A percentile compares a stretch with the other conserved stretches of the same genome.
Conservation (phyloP, 2,888 invertebrate species). For the Muschampia plurimacula region DNA sequence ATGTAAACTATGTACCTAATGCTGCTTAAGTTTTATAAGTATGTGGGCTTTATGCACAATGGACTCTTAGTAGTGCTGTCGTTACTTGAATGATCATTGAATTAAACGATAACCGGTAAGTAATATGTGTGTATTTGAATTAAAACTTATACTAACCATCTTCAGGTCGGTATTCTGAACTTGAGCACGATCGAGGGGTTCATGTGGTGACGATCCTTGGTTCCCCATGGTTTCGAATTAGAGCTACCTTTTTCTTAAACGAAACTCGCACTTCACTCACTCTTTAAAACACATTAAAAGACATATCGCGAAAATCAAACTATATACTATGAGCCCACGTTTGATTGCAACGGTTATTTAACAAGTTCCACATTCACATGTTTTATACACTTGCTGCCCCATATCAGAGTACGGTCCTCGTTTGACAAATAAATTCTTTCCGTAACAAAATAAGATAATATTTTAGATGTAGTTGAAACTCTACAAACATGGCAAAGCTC, state of each 20-base stretch:
- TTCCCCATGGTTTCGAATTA: constrained; percentile 88
- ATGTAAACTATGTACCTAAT: neutral
- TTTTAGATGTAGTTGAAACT: constrained; percentile 76
- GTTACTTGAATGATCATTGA: constrained; percentile 31
- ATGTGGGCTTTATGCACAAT: constrained; percentile 31
- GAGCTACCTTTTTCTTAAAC: neutral
- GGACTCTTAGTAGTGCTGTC: constrained; percentile 7
- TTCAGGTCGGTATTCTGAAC: constrained; percentile 78
- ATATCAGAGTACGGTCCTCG: constrained; percentile 64
- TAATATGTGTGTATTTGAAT: neutral
- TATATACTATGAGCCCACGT: neutral
- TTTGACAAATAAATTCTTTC: constrained; percentile 69
- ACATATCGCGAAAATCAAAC: constrained; percentile 1
- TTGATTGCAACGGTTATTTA: constrained; percentile 56
- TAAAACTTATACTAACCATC: constrained; percentile 66
- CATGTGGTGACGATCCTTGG: constrained; percentile 93
- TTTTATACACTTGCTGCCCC: constrained; percentile 59
- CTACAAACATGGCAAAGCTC: constrained; percentile 76
- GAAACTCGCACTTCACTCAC: constrained; percentile 26
- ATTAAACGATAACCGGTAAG: neutral
- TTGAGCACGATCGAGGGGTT: constrained; percentile 90
- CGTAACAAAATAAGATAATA: constrained; percentile 75
- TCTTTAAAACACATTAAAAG: constrained; percentile 19
- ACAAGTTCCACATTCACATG: constrained; percentile 59
- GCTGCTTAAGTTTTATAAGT: constrained; percentile 28